phyloP scores from a whole-genome alignment of 2,888 invertebrate species.

The Tromatobia lineatoria region DNA sequence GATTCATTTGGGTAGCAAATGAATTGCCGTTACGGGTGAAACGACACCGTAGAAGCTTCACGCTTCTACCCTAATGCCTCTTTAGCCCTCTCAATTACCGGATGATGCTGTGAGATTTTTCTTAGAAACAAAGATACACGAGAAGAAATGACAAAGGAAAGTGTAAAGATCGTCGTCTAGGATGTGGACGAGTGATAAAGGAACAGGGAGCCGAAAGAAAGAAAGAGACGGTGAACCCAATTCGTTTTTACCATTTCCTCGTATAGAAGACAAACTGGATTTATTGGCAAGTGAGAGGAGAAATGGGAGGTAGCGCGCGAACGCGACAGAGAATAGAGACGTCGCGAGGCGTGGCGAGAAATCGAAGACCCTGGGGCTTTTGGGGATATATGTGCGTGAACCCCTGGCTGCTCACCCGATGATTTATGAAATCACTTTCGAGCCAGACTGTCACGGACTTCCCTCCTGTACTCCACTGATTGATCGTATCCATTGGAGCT shows the following conservation, averaged over 20 bases:
- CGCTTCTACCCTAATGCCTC: constrained; percentile 38
- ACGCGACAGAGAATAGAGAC: constrained; percentile 35
- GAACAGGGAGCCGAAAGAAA: constrained; percentile 12
- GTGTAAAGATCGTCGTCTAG: constrained; percentile 12
- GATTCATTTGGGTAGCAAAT: constrained; percentile 12
- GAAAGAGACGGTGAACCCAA: constrained; percentile 48
- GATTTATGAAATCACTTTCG: constrained; percentile 69
- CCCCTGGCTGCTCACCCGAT: constrained; percentile 52
- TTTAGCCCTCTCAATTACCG: constrained; percentile 41
- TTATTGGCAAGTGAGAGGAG: constrained; percentile 53
- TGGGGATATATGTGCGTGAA: constrained; percentile 32
- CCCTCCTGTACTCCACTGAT: constrained; percentile 44
- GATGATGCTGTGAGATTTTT: constrained; percentile 50
- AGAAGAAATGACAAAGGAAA: constrained; percentile 48
- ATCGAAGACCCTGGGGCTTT: constrained; percentile 66
- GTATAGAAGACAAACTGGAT: constrained; percentile 63
- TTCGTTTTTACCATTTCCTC: constrained; percentile 60
- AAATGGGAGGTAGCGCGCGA: constrained; percentile 49
- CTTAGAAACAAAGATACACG: constrained; percentile 50
- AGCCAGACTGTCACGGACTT: constrained; percentile 58
- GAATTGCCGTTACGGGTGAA: not conserved
- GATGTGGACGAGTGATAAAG: constrained; percentile 52
- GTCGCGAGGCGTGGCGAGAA: constrained; percentile 48
- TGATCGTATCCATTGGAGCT: constrained; percentile 66
- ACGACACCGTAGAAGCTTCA: constrained; percentile 5